Percentiles rank a stretch among this genome's conserved stretches.
phyloP scores from a whole-genome alignment of 2,888 invertebrate species.

The Caenorhabditis sulstoni region DNA sequence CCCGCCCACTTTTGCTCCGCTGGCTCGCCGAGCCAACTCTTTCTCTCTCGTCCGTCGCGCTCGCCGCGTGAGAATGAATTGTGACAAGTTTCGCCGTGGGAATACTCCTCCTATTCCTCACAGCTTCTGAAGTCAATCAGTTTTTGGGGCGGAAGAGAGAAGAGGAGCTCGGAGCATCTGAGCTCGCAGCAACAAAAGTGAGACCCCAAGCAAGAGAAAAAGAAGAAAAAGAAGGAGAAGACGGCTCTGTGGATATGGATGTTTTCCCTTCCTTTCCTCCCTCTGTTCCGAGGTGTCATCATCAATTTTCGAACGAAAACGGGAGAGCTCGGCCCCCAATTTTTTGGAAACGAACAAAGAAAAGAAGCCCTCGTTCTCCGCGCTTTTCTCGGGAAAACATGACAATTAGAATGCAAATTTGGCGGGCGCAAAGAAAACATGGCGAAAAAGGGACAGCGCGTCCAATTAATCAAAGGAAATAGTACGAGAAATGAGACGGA shows the following conservation, averaged over 20 bases:
- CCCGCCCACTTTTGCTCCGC: conserved; percentile 33
- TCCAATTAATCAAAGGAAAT: not conserved
- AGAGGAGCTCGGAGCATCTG: conserved; percentile 10
- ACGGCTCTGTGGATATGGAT: not conserved
- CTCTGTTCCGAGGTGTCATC: conserved; percentile 29
- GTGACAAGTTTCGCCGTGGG: conserved; percentile 58
- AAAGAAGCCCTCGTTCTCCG: not conserved
- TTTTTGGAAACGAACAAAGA: not conserved
- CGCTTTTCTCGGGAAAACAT: not conserved
- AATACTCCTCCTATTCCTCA: conserved; percentile 19
- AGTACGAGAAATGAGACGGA: too few relatives aligned
- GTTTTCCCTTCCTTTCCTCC: too few relatives aligned
- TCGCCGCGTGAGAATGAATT: conserved; percentile 45
- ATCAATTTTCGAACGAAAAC: conserved; percentile 29
- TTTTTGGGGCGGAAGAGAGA: conserved; percentile 15
- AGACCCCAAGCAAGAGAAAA: not conserved
- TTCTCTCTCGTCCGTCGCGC: too few relatives aligned
- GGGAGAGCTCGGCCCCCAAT: not conserved
- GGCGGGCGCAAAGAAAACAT: not conserved
- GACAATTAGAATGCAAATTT: conserved; percentile 26
- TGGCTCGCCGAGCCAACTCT: too few relatives aligned
- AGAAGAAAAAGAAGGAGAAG: conserved; percentile 1
- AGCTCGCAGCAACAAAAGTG: not conserved
- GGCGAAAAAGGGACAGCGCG: not conserved
- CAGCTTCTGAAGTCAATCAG: conserved; percentile 45